A percentile compares a stretch with the other conserved stretches of the same genome.
Conservation (phyloP, 2,113 vertebrate genomes). For the Istiophorus platypterus region DNA sequence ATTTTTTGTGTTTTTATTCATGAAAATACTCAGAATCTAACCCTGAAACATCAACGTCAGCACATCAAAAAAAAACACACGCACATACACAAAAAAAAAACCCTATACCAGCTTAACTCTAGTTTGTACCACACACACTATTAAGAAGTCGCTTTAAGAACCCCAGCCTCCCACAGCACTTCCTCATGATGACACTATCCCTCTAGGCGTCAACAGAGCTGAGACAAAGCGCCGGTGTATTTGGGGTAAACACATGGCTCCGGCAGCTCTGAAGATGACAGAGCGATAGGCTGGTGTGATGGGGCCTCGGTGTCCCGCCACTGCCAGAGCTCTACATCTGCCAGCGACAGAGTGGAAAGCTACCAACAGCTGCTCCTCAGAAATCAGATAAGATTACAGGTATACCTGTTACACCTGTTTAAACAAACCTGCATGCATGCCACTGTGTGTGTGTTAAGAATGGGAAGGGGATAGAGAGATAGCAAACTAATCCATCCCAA, state of each 20-base stretch:
- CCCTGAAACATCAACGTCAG: conserved; percentile 27
- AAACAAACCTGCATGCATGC: conserved; percentile 53
- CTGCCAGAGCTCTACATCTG: conserved; percentile 50
- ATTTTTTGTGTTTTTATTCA: neutral
- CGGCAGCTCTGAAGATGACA: conserved; percentile 63
- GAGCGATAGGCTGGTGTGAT: conserved; percentile 39
- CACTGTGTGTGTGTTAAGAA: conserved; percentile 9
- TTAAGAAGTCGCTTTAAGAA: conserved; percentile 41
- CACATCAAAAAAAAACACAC: no score
- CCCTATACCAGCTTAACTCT: neutral
- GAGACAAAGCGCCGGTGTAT: conserved; percentile 67
- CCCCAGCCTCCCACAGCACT: conserved; percentile 62
- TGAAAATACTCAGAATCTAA: conserved; percentile 7
- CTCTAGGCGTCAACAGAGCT: conserved; percentile 72
- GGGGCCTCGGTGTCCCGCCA: conserved; percentile 7
- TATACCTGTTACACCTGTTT: conserved; percentile 75
- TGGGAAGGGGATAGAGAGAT: conserved; percentile 43
- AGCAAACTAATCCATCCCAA: conserved; percentile 68
- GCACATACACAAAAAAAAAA: neutral
- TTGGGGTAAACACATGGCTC: conserved; percentile 74
- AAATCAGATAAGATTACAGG: conserved; percentile 78
- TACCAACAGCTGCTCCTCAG: conserved; percentile 79
- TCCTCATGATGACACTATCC: conserved; percentile 66
- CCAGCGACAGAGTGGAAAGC: conserved; percentile 55
- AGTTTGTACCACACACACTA: conserved; percentile 6